A percentile compares a stretch with the other conserved stretches of the same genome.
These are phyloP conservation scores for Coreius guichenoti DNA, from an alignment of 2,797 vertebrate genomes.

Conservation along the genomic window DNA sequence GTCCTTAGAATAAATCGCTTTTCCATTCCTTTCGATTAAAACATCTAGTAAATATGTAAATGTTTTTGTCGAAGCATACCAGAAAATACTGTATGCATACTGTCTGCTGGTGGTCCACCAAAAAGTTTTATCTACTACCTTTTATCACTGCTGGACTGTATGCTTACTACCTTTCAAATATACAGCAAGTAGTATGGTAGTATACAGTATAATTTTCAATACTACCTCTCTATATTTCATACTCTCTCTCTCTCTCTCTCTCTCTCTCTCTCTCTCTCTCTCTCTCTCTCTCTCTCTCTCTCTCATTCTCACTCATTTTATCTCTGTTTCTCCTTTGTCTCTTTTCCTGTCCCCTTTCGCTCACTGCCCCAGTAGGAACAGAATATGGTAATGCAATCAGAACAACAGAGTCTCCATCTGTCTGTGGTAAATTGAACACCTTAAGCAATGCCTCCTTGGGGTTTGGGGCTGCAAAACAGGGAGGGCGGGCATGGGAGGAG, in stretches of 20 bases:
- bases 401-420: conserved; percentile 78
- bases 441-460: conserved; percentile 70
- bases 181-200: neutral
- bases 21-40: neutral
- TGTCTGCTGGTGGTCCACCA: neutral
- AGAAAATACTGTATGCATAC: neutral
- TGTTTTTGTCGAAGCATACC: neutral
- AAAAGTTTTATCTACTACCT: neutral
- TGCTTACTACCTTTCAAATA: neutral
- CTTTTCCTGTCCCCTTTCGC: conserved; percentile 61
- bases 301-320: conserved; percentile 46
- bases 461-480: conserved; percentile 67
- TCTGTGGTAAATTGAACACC: conserved; percentile 77
- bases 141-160: neutral
- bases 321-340: conserved; percentile 63
- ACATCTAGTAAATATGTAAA: neutral
- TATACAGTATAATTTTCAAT: neutral
- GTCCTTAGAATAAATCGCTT: neutral
- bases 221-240: conserved; percentile 58
- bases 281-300: conserved; percentile 34
- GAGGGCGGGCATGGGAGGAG: conserved; percentile 32
- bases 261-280: conserved; percentile 48
- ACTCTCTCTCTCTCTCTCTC: conserved; percentile 46
- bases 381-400: conserved; percentile 81
- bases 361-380: conserved; percentile 60